Evolutionary conservation across 1,140 invertebrate genomes (phyloP).

Genomic region (Papilio polyxenes): DNA sequence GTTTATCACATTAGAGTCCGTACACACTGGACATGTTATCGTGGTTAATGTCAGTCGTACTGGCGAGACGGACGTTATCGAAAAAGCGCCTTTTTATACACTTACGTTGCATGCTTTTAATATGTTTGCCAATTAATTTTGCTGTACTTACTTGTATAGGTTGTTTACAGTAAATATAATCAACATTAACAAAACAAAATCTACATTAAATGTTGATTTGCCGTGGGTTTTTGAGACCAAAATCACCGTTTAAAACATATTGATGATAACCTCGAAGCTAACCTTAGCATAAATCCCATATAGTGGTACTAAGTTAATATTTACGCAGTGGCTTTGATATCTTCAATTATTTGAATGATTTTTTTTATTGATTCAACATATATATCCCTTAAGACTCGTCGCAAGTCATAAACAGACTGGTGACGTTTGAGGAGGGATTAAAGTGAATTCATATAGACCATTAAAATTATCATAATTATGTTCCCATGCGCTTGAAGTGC

Average conservation of each 20-base stretch:
- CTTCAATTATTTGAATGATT: not conserved
- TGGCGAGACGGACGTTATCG: too few species aligned
- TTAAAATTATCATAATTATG: constrained; percentile 34
- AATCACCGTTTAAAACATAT: too few species aligned
- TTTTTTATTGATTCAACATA: not conserved
- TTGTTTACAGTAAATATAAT: too few species aligned
- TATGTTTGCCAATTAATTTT: not conserved
- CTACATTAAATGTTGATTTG: not conserved
- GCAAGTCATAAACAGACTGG: constrained; percentile 44
- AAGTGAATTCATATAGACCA: constrained; percentile 40
- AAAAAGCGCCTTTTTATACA: constrained; percentile 19
- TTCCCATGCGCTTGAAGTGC: constrained; percentile 30
- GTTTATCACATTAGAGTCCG: constrained; percentile 2
- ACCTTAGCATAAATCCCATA: too few species aligned
- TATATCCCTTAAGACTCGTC: constrained; percentile 59
- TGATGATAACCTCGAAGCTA: too few species aligned
- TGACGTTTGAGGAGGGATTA: constrained; percentile 64
- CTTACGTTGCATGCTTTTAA: not conserved
- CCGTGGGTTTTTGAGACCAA: too few species aligned
- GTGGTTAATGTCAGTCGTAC: not conserved
- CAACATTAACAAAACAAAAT: not conserved
- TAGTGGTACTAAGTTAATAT: too few species aligned
- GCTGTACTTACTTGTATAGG: not conserved
- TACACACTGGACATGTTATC: constrained; percentile 11
- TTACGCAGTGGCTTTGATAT: too few species aligned